These are phyloP conservation scores for Nicator chloris DNA, from an alignment of 2,113 vertebrate species.

Conservation along the genomic window DNA sequence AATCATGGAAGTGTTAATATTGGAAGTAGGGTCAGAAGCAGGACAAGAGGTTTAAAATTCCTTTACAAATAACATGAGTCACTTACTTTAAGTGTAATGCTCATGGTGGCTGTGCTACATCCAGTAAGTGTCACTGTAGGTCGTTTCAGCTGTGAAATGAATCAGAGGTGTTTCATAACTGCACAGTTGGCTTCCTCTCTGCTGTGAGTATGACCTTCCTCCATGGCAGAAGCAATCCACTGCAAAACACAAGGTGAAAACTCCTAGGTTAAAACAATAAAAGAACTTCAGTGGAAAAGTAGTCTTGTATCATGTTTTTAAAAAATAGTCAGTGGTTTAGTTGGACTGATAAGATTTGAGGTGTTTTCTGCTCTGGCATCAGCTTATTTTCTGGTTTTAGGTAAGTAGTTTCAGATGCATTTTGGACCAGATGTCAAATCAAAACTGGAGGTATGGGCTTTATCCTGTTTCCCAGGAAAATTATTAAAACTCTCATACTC, in stretches of 20 bases:
- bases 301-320: background rate
- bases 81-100: background rate
- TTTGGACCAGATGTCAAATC: background rate
- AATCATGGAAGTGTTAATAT: background rate
- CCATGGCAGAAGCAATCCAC: background rate
- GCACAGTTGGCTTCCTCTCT: background rate
- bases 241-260: background rate
- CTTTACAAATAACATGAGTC: background rate
- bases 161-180: conserved; percentile 3
- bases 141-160: background rate
- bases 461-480: background rate
- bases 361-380: background rate
- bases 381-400: background rate
- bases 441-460: background rate
- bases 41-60: background rate
- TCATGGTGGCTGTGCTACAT: background rate
- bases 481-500: background rate
- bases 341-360: background rate
- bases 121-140: background rate
- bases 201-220: background rate
- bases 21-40: background rate
- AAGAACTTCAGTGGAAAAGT: background rate
- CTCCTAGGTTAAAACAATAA: background rate
- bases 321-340: background rate
- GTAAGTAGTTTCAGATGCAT: background rate